Base-by-base conservation (phyloP, 1,140 invertebrate genomes). In the Drosophila miranda region DNA sequence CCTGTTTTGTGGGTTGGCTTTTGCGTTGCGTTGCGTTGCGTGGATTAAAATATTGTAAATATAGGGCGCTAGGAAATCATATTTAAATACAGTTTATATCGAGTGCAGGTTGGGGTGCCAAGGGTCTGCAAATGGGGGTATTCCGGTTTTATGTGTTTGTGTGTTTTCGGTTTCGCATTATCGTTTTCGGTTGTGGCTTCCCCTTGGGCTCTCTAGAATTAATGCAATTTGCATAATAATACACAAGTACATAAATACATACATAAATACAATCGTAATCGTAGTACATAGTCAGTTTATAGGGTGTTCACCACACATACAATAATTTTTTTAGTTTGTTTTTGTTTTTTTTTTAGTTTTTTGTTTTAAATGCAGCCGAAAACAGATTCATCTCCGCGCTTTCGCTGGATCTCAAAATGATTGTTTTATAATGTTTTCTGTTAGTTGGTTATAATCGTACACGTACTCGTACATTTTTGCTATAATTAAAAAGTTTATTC, bases 221-320 rank as follows among this genome's bases (percentile, higher is more conserved):
- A 87, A 84, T 84, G 82, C 72, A 78, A 81, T 84, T 84, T 30
- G 78, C 63, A 87, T 77, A 76, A 68, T 59, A 66, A 79, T 84
- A 75, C 71, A 86, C 80, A 74, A 69, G 63, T 78, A 82, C 73
- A 69, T 28, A 30, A 79, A 72, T 83, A 83, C 81, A 79, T 83
- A 84, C 81, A 82, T 83, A 83, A 83, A 84, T 84, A 79, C 80
- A 84, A 84, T 83, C 59, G 62, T 84, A 74, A 76, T 83, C 75
- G 53, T 78, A 78, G 63, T 83, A 84, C 74, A 83, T 83, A 83
- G 76, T 84, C 81, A 70, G 80, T 83, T 75, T 78, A 81, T 68
- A 62, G 70, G 58, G 63, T 75, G 46, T 75, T 50, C 45, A 70
- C 55, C 74, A 74, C 70, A 48, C 34, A 38, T 38, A 38, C 34